A percentile compares a stretch with the other conserved stretches of the same genome.
Evolutionary conservation across 23 tunicate genomes (phyloP).

Genomic region (Diplosoma virens): DNA sequence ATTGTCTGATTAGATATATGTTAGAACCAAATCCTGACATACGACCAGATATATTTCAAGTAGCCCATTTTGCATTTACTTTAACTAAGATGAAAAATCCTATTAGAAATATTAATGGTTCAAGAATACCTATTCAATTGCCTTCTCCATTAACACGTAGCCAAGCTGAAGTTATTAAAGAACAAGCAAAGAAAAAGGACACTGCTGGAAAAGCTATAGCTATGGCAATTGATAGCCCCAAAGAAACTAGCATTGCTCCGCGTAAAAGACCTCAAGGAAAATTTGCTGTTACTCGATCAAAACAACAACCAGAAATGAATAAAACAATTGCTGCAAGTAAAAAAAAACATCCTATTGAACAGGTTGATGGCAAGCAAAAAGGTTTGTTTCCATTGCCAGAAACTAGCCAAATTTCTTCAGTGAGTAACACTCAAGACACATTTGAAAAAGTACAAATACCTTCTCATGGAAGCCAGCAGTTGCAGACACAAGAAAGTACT

Average conservation of each 20-base stretch:
- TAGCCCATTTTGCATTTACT: slow-evolving; percentile 84
- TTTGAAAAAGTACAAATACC: neutral
- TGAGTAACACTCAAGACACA: neutral
- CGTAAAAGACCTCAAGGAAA: slow-evolving; percentile 92
- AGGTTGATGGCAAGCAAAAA: neutral
- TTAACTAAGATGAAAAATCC: slow-evolving; percentile 46
- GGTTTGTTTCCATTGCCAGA: neutral
- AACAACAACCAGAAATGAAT: neutral
- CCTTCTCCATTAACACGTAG: slow-evolving; percentile 64
- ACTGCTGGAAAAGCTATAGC: slow-evolving; percentile 28
- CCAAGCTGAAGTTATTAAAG: slow-evolving; percentile 81
- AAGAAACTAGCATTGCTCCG: slow-evolving; percentile 94
- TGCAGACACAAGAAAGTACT: neutral
- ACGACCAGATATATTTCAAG: slow-evolving; percentile 96
- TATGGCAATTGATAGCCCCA: slow-evolving; percentile 17
- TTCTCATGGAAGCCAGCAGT: neutral
- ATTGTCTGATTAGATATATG: slow-evolving; percentile 87
- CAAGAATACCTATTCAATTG: slow-evolving; percentile 32
- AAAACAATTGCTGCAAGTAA: neutral
- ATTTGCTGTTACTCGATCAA: slow-evolving; percentile 30
- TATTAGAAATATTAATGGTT: slow-evolving; percentile 48
- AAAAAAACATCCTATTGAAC: too few species aligned
- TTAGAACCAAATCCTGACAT: slow-evolving; percentile 79
- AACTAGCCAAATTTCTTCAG: neutral
- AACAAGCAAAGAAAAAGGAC: slow-evolving; percentile 50